These are phyloP conservation scores for Tribolium madens DNA, from an alignment of 1,140 invertebrate genomes.

Conservation along the genomic window DNA sequence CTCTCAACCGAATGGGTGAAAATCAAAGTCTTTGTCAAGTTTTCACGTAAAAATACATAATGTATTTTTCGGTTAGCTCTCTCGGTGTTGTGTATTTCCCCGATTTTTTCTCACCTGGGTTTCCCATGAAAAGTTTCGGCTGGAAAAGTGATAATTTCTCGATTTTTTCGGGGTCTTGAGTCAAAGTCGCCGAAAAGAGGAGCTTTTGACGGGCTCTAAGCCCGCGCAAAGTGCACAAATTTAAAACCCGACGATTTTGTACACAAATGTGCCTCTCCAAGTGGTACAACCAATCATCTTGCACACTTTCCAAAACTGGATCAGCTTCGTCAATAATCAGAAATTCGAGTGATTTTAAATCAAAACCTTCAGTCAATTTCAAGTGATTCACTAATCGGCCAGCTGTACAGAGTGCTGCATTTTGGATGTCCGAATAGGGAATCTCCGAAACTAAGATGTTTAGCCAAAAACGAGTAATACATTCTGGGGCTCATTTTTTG, in stretches of 20 bases:
- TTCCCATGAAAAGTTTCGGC: constrained; percentile 92
- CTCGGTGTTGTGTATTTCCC: constrained; percentile 86
- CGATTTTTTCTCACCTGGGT: constrained; percentile 71
- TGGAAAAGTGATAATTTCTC: constrained; percentile 89
- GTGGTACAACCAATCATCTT: constrained; percentile 90
- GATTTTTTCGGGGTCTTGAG: constrained; percentile 95
- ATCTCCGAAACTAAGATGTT: too few relatives aligned
- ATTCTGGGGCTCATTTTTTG: too few relatives aligned
- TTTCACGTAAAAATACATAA: constrained; percentile 76
- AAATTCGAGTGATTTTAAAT: too few relatives aligned
- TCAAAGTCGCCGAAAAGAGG: constrained; percentile 95
- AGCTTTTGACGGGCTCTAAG: constrained; percentile 85
- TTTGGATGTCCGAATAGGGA: too few relatives aligned
- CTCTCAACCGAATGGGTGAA: constrained; percentile 89
- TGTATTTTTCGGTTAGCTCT: constrained; percentile 83
- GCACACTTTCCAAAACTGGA: constrained; percentile 90
- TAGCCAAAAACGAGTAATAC: too few relatives aligned
- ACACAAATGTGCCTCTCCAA: constrained; percentile 71
- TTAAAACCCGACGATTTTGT: constrained; percentile 54
- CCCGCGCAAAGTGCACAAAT: constrained; percentile 67
- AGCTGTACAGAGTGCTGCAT: too few relatives aligned
- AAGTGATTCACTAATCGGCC: too few relatives aligned
- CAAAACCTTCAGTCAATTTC: too few relatives aligned
- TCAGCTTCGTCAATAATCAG: constrained; percentile 97
- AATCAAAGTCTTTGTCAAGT: constrained; percentile 83